These are phyloP conservation scores for Habrosyne pyritoides DNA, from an alignment of 2,888 invertebrate species.

Conservation along the genomic window DNA sequence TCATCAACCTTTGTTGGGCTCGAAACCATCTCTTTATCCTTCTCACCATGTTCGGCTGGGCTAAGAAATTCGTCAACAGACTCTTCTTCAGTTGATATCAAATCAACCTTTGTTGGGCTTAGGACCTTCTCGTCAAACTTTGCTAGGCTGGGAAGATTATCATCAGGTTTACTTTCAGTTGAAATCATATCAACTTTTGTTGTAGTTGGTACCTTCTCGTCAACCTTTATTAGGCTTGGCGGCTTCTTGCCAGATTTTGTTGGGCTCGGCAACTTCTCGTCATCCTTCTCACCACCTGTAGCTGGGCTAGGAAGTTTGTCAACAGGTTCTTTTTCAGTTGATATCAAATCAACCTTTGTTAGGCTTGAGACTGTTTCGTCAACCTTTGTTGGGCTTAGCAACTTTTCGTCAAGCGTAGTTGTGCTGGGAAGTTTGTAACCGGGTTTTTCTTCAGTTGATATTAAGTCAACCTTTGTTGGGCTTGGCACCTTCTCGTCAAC, in stretches of 20 bases:
- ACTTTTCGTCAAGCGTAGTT: slow-evolving; percentile 2
- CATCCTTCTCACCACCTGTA: neutral
- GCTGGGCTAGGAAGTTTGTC: slow-evolving; percentile 9
- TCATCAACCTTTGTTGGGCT: slow-evolving; percentile 8
- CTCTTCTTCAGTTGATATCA: neutral
- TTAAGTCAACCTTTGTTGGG: too few species aligned
- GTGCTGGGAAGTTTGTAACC: too few species aligned
- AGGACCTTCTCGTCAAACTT: slow-evolving; percentile 6
- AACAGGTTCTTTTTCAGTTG: slow-evolving; percentile 9
- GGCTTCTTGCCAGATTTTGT: slow-evolving; percentile 10
- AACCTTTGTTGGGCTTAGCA: neutral
- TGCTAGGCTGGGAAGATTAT: too few species aligned
- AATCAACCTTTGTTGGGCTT: slow-evolving; percentile 10
- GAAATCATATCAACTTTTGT: too few species aligned
- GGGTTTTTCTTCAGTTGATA: too few species aligned
- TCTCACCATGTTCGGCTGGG: slow-evolving; percentile 10
- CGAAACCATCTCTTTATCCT: too few species aligned
- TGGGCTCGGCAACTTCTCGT: slow-evolving; percentile 3
- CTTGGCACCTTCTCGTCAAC: slow-evolving; percentile 3
- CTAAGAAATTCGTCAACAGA: slow-evolving; percentile 13
- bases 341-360: slow-evolving; percentile 9
- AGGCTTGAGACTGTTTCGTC: slow-evolving; percentile 11
- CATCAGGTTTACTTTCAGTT: neutral
- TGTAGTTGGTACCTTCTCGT: slow-evolving; percentile 7
- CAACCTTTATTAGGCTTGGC: slow-evolving; percentile 12